These are phyloP conservation scores for Odontocerum albicorne DNA, from an alignment of 2,888 invertebrate species.

Conservation along the genomic window DNA sequence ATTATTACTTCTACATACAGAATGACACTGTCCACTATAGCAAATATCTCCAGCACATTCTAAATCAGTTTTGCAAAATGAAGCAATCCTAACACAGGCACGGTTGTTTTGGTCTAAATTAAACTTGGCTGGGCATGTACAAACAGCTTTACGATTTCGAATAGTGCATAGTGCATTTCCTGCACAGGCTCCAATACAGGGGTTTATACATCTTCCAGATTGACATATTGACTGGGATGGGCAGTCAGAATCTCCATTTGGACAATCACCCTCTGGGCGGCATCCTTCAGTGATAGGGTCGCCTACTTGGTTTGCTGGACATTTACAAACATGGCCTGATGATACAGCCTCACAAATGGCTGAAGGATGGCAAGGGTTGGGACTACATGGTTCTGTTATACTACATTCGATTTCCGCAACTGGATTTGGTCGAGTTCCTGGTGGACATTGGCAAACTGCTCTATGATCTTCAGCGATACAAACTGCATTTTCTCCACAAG, in stretches of 20 bases:
- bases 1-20: slow-evolving; percentile 73
- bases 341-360: slow-evolving; percentile 74
- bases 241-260: slow-evolving; percentile 72
- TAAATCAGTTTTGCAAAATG: slow-evolving; percentile 66
- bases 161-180: slow-evolving; percentile 79
- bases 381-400: slow-evolving; percentile 69
- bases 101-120: slow-evolving; percentile 59
- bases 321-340: slow-evolving; percentile 75
- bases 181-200: slow-evolving; percentile 82
- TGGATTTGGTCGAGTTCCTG: slow-evolving; percentile 79
- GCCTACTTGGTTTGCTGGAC: slow-evolving; percentile 74
- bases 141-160: slow-evolving; percentile 74
- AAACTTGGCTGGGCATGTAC: slow-evolving; percentile 77
- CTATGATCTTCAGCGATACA: slow-evolving; percentile 86
- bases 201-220: slow-evolving; percentile 73
- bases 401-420: slow-evolving; percentile 82
- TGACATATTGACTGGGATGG: slow-evolving; percentile 73
- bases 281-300: slow-evolving; percentile 79
- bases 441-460: slow-evolving; percentile 82
- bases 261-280: slow-evolving; percentile 74
- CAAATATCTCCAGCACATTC: slow-evolving; percentile 83
- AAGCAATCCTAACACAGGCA: slow-evolving; percentile 72
- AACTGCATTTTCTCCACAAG: slow-evolving; percentile 85
- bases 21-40: slow-evolving; percentile 79
- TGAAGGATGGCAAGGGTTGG: slow-evolving; percentile 79